phyloP scores from a whole-genome alignment of 2,888 invertebrate genomes.

The Xestia rhomboidea region DNA sequence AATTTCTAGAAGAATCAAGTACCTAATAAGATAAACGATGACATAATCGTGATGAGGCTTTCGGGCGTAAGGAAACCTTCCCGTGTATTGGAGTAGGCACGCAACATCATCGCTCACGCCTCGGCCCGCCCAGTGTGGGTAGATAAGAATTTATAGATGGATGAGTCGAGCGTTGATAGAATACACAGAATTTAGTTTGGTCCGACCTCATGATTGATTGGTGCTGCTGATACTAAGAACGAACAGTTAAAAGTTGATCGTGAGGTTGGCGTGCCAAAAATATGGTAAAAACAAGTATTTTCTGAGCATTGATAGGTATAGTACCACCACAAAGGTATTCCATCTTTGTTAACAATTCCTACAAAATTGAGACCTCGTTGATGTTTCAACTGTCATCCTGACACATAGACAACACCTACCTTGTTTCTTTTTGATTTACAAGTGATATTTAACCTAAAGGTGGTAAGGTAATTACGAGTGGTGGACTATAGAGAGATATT shows the following conservation, averaged over 20 bases:
- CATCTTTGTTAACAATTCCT: neutral
- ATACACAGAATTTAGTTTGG: conserved; percentile 82
- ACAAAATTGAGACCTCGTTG: neutral
- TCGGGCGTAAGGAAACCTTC: conserved; percentile 62
- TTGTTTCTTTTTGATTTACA: neutral
- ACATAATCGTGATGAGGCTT: conserved; percentile 62
- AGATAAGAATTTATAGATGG: conserved; percentile 88
- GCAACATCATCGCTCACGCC: conserved; percentile 86
- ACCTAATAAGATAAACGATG: conserved; percentile 64
- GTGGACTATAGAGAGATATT: neutral
- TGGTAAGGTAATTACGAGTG: neutral
- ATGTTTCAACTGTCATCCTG: neutral
- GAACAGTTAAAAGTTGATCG: conserved; percentile 77
- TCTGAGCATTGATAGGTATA: neutral
- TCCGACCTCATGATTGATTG: conserved; percentile 84
- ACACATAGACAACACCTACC: neutral
- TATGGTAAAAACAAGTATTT: conserved; percentile 8
- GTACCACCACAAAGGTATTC: neutral
- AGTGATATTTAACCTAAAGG: neutral
- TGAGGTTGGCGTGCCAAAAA: conserved; percentile 3
- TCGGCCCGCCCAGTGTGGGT: conserved; percentile 78
- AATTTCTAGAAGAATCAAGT: conserved; percentile 34
- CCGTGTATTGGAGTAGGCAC: conserved; percentile 77
- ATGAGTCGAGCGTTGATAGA: conserved; percentile 84
- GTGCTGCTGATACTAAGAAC: conserved; percentile 69